Evolutionary conservation across 1,140 invertebrate species (phyloP), one percentile per base, ranked within the genome.

Genomic region (Zaprionus kolodkinae): DNA sequence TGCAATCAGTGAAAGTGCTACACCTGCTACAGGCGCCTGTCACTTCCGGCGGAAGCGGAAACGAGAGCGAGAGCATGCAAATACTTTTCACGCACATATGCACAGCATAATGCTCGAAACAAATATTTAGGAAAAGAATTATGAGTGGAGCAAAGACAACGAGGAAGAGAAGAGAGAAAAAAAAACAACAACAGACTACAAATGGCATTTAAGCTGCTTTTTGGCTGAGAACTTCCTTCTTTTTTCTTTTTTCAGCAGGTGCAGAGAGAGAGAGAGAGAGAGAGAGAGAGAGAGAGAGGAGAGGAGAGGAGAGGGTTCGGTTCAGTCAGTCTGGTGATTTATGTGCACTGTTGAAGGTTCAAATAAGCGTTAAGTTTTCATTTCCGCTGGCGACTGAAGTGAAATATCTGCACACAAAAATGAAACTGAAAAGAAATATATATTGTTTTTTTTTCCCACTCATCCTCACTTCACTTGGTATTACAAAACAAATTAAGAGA

Each of bases 331-430:
- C 84, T 80, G 74, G 75, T 89, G 85, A 89, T 89, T 89, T 89
- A 89, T 89, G 85, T 89, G 86, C 85, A 85, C 85, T 79, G 85
- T 85, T 89, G 85, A 89, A 89, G 85, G 85, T 88, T 89, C 85
- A 89, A 89, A 89, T 89, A 89, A 89, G 85, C 85, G 85, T 89
- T 89, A 89, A 89, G 85, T 89, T 89, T 89, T 89, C 85, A 89
- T 89, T 89, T 89, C 85, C 85, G 85, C 40, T 89, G 85, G 78
- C 85, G 86, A 10, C 33, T 35, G 33, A 60, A 83, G 72, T 84
- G 52, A 84, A 84, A 84, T 84, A 84, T 78, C 77, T 78, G 56
- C 64, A 61, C 63, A 61, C 63, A 84, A 64, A 77, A 86, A 76
- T 85, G 75, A 72, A 81, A 83, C 81, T 71, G 81, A 76, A 78